Evolutionary conservation across 2,797 vertebrate genomes (phyloP), one percentile per base, ranked within the genome.

Genomic region (Sebastes miniatus): DNA sequence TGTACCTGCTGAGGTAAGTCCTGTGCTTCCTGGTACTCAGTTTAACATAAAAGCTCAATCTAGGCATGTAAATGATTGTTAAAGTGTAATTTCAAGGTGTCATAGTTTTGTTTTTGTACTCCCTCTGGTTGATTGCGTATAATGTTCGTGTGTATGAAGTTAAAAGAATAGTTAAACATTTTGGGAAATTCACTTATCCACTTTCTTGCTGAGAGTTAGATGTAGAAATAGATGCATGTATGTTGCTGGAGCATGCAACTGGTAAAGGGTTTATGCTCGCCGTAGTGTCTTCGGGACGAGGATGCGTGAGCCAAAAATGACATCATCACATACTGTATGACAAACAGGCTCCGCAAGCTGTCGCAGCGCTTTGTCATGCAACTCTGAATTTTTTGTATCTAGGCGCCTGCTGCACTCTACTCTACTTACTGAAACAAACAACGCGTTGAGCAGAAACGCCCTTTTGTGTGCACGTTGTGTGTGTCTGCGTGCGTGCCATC

Each of bases 1-100:
- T 77, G 96, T 98, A 61, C 97, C 98, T 18, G 95, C 96, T 66
- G 98, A 99, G 96, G 98, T 99, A 92, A 90, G 76, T 77, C 52
- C 27, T 72, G 2, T 13, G 3, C n/a, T 29, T 61, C 43, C 16
- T 47, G 16, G 16, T 18, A 47, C 16, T 47, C 1, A 47, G 43
- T 47, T 47, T 58, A 58, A 58, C 24, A 27, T 57, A 4, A 27
- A 64, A 25, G 5, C 10, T 52, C 12, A 72, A 2, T 32, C 13
- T 5, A 13, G 5, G n/a, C 4, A 18, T 25, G 29, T 20, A 25
- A 31, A n/a, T 39, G 9, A 31, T 56, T 63, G 8, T 56, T 14
- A 9, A 0, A n/a, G 0, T 36, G 29, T 52, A 6, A 25, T 58
- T 57, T 39, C 16, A 63, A 2, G 13, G 22, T 24, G 27, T 14